phyloP scores from a whole-genome alignment of 1,140 invertebrate genomes.

The Drosophila sulfurigaster region DNA sequence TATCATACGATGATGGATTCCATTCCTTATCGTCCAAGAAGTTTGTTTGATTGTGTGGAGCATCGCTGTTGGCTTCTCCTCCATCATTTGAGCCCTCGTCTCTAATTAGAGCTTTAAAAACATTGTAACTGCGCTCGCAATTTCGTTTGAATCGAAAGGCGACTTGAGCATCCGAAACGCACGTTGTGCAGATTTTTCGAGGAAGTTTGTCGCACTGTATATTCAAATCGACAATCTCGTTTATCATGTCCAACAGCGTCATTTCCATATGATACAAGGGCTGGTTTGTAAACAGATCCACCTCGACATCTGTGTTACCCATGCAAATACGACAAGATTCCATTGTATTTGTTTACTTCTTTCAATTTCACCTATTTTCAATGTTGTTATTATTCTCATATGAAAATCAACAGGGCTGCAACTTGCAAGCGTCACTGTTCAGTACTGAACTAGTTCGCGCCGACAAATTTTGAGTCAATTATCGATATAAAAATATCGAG shows the following conservation, averaged over 20 bases:
- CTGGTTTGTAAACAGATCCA: conserved; percentile 1
- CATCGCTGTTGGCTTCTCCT: too few species aligned
- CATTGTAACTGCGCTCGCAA: not conserved
- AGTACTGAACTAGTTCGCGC: too few species aligned
- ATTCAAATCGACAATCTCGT: conserved; percentile 5
- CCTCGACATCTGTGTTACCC: not conserved
- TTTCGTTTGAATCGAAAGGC: conserved; percentile 2
- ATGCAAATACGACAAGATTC: conserved; percentile 15
- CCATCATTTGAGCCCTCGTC: too few species aligned
- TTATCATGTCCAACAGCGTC: conserved; percentile 11
- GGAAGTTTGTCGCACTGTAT: conserved; percentile 3
- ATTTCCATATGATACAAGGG: not conserved
- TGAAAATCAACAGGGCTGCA: too few species aligned
- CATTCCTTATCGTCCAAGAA: too few species aligned
- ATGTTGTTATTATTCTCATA: conserved; percentile 7
- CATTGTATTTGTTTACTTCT: conserved; percentile 1
- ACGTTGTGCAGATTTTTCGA: conserved; percentile 8
- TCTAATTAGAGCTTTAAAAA: too few species aligned
- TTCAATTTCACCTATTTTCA: not conserved
- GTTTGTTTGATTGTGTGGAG: too few species aligned
- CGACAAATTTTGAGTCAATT: too few species aligned
- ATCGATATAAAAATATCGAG: too few species aligned
- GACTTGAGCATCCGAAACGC: not conserved
- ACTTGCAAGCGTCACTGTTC: too few species aligned
- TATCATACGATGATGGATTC: too few species aligned